Evolutionary conservation across 2,113 vertebrate genomes (phyloP), one percentile per base, ranked within the genome.

Genomic region (Fukomys damarensis): DNA sequence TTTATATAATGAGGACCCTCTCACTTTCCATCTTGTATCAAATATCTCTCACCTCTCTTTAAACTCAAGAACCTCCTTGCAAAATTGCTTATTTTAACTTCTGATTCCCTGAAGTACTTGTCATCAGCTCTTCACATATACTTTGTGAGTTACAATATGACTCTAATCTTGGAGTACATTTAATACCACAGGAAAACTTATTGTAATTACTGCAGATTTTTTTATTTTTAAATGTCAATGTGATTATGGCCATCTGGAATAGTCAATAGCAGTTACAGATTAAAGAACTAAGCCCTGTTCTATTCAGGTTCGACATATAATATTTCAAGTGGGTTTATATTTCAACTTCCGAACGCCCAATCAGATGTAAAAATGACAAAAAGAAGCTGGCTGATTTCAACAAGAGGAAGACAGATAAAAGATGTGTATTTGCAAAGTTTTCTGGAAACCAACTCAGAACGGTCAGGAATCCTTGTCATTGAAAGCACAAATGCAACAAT

Each of bases 141-240:
- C 74, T 91, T 96, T 96, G 88, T 94, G 95, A 89, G 97, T 97
- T 98, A 96, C 94, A 97, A 88, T 93, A 97, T 77, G 80, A 96
- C 97, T 97, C 52, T 90, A 91, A 98, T 96, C 52, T 96, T 93
- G 95, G 93, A 93, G 38, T 91, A 2, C 56, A 84, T 94, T 98
- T 98, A 94, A 96, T 92, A 97, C 88, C 90, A 92, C 76, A 96
- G 95, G 89, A 93, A 97, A 96, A 97, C 94, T 96, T 97, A 82
- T 86, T 98, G 59, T 96, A 95, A 96, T 97, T 96, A 86, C 52
- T 94, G 61, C 28, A 90, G 63, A 32, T 7, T 46, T 32, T 74
- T 77, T 63, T n/a, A n/a, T 79, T 95, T 97, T 95, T 87, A 91
- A 72, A 95, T 68, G 41, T 95, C 65, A 92, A 7, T 97, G 43